phyloP scores from a whole-genome alignment of 1,140 invertebrate genomes.

The Spodoptera litura region DNA sequence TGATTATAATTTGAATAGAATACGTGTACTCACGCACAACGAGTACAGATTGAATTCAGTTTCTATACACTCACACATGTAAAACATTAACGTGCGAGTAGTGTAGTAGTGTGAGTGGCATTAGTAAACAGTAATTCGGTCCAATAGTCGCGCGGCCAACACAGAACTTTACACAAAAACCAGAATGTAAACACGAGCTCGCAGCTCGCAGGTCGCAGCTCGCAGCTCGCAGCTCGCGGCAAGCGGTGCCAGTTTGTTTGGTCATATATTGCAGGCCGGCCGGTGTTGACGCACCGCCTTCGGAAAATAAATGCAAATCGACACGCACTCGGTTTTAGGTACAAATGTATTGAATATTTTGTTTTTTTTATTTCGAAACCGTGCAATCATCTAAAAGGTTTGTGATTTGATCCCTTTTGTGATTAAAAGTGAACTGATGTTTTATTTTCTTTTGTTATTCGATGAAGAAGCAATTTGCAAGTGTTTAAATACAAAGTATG shows the following conservation, averaged over 20 bases:
- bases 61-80: too few relatives aligned
- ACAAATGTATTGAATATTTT: too few relatives aligned
- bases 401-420: not conserved
- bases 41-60: too few relatives aligned
- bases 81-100: too few relatives aligned
- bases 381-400: not conserved
- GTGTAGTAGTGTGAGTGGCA: too few relatives aligned
- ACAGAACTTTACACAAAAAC: not conserved
- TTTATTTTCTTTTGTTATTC: not conserved
- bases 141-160: not conserved
- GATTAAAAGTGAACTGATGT: constrained; percentile 7
- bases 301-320: not conserved
- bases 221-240: not conserved
- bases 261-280: not conserved
- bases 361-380: not conserved
- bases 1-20: too few relatives aligned
- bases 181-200: not conserved
- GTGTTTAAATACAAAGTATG: constrained; percentile 13
- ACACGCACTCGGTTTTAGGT: too few relatives aligned
- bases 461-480: constrained; percentile 28
- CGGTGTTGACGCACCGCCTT: not conserved
- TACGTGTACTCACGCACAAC: too few relatives aligned
- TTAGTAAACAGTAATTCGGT: too few relatives aligned
- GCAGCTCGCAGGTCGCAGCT: too few relatives aligned
- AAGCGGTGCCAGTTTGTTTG: not conserved